A percentile compares a stretch with the other conserved stretches of the same genome.
Conservation (phyloP, 1,140 invertebrate species). For the Nebria ingens region DNA sequence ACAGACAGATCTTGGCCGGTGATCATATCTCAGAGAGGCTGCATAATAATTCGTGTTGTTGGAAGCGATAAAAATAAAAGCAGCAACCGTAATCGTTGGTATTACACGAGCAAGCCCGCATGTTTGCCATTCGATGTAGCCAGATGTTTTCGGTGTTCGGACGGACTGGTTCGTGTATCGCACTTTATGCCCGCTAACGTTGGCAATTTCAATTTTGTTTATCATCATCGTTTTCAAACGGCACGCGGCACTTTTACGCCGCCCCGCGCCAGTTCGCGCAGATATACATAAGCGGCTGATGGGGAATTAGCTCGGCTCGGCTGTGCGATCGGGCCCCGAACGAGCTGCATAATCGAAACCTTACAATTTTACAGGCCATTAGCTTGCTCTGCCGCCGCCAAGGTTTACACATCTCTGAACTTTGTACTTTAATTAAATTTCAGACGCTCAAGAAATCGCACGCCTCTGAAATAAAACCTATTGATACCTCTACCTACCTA, state of each 20-base stretch:
- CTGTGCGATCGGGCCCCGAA: neutral
- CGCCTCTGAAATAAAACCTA: no score
- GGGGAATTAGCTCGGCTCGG: neutral
- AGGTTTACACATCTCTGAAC: conserved; percentile 13
- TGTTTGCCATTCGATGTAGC: no score
- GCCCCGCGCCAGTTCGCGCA: neutral
- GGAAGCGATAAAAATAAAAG: neutral
- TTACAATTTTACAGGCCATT: conserved; percentile 17
- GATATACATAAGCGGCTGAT: neutral
- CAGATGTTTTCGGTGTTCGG: no score
- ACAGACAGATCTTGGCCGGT: neutral
- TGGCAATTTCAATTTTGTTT: conserved; percentile 6
- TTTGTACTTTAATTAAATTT: conserved; percentile 13
- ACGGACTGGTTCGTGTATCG: neutral
- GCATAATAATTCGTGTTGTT: neutral
- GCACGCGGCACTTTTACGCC: neutral
- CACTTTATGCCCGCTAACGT: neutral
- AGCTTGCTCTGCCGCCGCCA: conserved; percentile 1
- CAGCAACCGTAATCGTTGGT: no score
- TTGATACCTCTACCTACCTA: no score
- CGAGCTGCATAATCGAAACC: conserved; percentile 16
- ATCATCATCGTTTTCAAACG: conserved; percentile 5
- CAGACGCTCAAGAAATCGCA: no score
- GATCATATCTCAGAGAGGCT: neutral
- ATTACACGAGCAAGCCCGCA: no score